Base-by-base conservation (phyloP, 2,113 vertebrate species). In the Pterophyllum scalare region DNA sequence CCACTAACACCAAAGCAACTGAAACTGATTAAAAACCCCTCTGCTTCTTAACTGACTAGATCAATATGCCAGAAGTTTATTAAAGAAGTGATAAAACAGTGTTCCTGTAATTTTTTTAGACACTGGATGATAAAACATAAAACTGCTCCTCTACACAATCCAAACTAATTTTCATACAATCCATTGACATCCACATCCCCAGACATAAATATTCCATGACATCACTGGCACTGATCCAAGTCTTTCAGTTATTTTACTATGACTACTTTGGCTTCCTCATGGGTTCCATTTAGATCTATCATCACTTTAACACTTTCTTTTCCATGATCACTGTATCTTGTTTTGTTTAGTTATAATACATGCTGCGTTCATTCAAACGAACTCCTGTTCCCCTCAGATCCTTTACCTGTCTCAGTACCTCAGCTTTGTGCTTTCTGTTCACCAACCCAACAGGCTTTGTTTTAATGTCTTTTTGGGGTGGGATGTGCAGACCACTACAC, bases 191-290 rank as follows among this genome's bases (percentile, higher is more conserved):
- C 4, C 65, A 20, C 28, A 13, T 52, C 19, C 3, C 24, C 5
- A 70, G 15, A 70, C 46, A 70, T 70, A 70, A 70, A 70, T 52
- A 70, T 70, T 20, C 65, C 65, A 70, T 70, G 24, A 70, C 28
- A 24, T 70, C 65, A 70, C 24, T 70, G 43, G 43, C 40, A 70
- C 19, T 49, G 43, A 49, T 20, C 43, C 40, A 70, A 28, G 64
- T 67, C 64, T 40, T 28, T 31, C 15, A 52, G 24, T 70, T 70
- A 49, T 70, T 31, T 49, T 70, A 52, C 24, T 6, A 52, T 70
- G 6, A 70, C 10, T 31, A 4, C 65, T 52, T 70, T 52, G 65
- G 65, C 24, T 52, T 70, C 65, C 65, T 52, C 24, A 20, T 5
- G 9, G 24, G 24, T 49, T 28, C 24, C 24, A 70, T 52, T 70